Evolutionary conservation across 2,113 vertebrate genomes (phyloP), one percentile per base, ranked within the genome.

Genomic region (Microtus pennsylvanicus): DNA sequence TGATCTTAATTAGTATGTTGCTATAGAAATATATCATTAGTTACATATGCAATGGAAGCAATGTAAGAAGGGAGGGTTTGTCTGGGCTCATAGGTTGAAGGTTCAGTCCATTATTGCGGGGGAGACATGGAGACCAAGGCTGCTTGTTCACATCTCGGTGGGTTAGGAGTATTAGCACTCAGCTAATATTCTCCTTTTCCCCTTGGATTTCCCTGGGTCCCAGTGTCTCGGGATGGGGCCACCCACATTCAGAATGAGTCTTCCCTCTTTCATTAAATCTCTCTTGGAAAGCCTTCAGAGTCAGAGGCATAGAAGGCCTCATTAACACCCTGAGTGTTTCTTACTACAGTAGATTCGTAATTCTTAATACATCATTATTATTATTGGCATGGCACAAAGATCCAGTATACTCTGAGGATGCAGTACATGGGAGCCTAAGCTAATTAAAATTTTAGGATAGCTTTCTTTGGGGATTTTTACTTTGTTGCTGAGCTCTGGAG

Each of bases 401-500:
- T 95, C 38, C 67, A 89, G 1, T 77, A 76, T 86, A 55, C 30
- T 87, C 75, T 47, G 55, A 91, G 55, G 87, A 52, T 22, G 85
- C 58, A 30, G 28, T 9, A 22, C 21, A 58, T 35, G 6, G 87
- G 82, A 65, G 63, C 19, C 26, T 94, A 94, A 87, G 69, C 24
- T 22, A 87, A 91, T 83, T 28, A 80, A 28, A 75, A 87, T 81
- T 63, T 93, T 61, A 61, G 28, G 26, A 9, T 83, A 13, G 9
- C 52, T 69, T 89, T 92, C 17, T 50, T 69, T 70, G 45, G 85
- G n/a, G 55, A 21, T 81, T 82, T 87, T 65, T 38, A 50, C n/a
- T 89, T 86, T 89, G 85, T 58, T 38, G 63, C 33, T 85, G 65
- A 82, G 33, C 45, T 86, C 61, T 96, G 42, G 85, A 95, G 14